Evolutionary conservation across 1,140 invertebrate species (phyloP).

Genomic region (Paramacrobiotus metropolitanus): DNA sequence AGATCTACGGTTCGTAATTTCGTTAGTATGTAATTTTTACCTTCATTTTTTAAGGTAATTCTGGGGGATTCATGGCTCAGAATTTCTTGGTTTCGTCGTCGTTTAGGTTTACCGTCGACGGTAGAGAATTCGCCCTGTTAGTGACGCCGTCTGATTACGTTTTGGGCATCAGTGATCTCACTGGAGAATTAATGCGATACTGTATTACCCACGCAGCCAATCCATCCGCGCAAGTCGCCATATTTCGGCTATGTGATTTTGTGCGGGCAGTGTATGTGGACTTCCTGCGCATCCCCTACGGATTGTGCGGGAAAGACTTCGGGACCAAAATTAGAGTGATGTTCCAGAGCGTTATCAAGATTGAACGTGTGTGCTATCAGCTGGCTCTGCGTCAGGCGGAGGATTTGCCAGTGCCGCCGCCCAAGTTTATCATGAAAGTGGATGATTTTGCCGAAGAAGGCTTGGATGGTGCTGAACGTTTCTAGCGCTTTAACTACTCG

Average conservation of each 20-base stretch:
- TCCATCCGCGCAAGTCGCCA: not conserved
- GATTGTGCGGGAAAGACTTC: not conserved
- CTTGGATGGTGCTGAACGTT: too few species aligned
- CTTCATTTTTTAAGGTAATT: too few species aligned
- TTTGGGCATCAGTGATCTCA: constrained; percentile 61
- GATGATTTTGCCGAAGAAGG: not conserved
- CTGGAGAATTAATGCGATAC: constrained; percentile 65
- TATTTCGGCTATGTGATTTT: not conserved
- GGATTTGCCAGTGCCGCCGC: not conserved
- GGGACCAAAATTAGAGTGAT: not conserved
- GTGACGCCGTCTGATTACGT: constrained; percentile 44
- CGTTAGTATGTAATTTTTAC: too few species aligned
- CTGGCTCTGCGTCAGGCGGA: not conserved
- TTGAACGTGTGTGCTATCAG: constrained; percentile 1
- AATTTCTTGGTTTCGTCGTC: too few species aligned
- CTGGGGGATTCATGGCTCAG: too few species aligned
- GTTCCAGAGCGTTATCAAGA: not conserved
- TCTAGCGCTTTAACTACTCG: too few species aligned
- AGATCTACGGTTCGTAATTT: too few species aligned
- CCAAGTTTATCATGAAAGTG: not conserved
- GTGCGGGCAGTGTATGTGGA: not conserved
- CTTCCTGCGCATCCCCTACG: not conserved
- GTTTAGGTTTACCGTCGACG: constrained; percentile 12
- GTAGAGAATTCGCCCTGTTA: constrained; percentile 14
- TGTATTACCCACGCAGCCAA: constrained; percentile 34